Evolutionary conservation across 2,113 vertebrate species (phyloP).

Genomic region (Phalacrocorax brasilianus): DNA sequence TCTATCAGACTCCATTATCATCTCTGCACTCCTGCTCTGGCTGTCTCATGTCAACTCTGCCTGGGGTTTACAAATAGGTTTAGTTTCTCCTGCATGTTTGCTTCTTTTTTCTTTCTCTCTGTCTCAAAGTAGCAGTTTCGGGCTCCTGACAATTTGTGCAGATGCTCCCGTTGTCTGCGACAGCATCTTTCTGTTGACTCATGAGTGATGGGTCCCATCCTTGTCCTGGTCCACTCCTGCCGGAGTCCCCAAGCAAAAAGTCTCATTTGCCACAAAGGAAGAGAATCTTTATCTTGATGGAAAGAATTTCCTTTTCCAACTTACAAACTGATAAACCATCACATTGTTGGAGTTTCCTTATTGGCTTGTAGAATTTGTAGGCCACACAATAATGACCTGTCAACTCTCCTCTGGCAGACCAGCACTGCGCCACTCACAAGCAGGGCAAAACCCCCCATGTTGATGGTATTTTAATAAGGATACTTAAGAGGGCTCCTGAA

Average conservation of each 20-base stretch:
- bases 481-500: not conserved
- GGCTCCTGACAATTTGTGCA: not conserved
- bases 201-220: not conserved
- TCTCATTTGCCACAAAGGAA: slow-evolving; percentile 57
- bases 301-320: slow-evolving; percentile 59
- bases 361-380: not conserved
- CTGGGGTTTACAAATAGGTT: slow-evolving; percentile 15
- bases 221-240: not conserved
- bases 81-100: not conserved
- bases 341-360: slow-evolving; percentile 47
- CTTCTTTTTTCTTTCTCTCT: not conserved
- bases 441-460: not conserved
- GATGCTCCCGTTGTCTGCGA: not conserved
- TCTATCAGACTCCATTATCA: slow-evolving; percentile 2
- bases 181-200: slow-evolving; percentile 17
- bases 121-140: not conserved
- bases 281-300: slow-evolving; percentile 57
- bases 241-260: not conserved
- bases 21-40: not conserved
- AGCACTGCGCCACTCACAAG: not conserved
- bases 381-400: slow-evolving; percentile 38
- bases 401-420: not conserved
- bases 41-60: not conserved
- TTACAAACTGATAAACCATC: slow-evolving; percentile 50
- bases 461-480: not conserved